phyloP scores from a whole-genome alignment of 1,140 invertebrate genomes.

The Adelges cooleyi region DNA sequence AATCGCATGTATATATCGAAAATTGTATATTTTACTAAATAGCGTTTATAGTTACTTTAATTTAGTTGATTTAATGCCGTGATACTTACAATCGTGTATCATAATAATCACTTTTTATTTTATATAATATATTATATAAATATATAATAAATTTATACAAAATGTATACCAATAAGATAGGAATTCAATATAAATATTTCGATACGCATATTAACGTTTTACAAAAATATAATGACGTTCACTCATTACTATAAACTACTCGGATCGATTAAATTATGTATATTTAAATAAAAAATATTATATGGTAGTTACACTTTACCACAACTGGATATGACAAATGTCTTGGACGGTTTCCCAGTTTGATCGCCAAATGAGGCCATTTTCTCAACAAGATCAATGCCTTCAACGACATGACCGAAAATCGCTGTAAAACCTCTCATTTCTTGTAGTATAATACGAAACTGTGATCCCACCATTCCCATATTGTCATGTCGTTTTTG shows the following conservation, averaged over 20 bases:
- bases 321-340: constrained; percentile 61
- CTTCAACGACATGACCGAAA: constrained; percentile 68
- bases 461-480: constrained; percentile 72
- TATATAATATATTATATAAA: no score
- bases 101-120: no score
- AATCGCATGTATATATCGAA: no score
- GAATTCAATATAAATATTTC: constrained; percentile 17
- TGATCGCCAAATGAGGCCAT: constrained; percentile 64
- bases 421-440: constrained; percentile 73
- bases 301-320: constrained; percentile 46
- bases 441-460: constrained; percentile 65
- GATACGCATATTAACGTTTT: constrained; percentile 2
- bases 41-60: no score
- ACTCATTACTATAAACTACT: constrained; percentile 29
- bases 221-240: constrained; percentile 24
- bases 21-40: no score
- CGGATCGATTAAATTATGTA: constrained; percentile 13
- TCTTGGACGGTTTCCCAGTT: constrained; percentile 61
- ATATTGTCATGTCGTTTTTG: constrained; percentile 67
- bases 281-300: background rate
- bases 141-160: no score
- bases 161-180: constrained; percentile 4
- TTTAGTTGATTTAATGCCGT: no score
- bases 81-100: no score
- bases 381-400: constrained; percentile 65